These are phyloP conservation scores for Cricetomys ansorgei DNA, from an alignment of 2,113 vertebrate species.

Conservation along the genomic window DNA sequence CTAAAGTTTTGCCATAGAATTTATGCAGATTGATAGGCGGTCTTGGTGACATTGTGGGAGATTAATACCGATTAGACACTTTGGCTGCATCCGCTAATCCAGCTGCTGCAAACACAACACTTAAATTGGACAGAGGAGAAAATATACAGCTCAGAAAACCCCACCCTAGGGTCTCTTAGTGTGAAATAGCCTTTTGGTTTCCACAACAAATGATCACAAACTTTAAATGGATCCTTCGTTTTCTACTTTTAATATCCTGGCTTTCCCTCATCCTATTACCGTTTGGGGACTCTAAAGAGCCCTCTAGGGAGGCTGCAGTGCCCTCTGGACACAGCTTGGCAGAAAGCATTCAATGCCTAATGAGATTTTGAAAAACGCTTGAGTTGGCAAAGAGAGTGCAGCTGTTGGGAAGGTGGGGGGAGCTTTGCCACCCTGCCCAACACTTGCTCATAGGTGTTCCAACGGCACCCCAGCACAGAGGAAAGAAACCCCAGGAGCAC, in stretches of 20 bases:
- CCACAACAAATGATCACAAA: constrained; percentile 50
- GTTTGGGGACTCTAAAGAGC: constrained; percentile 27
- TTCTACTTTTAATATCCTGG: constrained; percentile 45
- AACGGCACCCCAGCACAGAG: rapidly evolving
- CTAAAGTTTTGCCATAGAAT: constrained; percentile 86
- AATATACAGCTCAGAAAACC: neutral
- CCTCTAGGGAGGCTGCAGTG: constrained; percentile 20
- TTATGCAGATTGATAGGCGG: constrained; percentile 84
- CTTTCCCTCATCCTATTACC: constrained; percentile 68
- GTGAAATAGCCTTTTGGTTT: constrained; percentile 45
- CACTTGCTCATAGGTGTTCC: neutral
- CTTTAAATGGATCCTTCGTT: constrained; percentile 53
- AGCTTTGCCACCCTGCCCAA: neutral
- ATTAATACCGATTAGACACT: constrained; percentile 81
- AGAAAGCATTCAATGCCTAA: constrained; percentile 69
- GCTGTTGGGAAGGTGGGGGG: neutral
- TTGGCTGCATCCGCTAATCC: constrained; percentile 69
- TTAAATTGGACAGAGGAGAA: constrained; percentile 44
- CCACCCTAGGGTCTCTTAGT: neutral
- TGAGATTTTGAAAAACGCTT: constrained; percentile 81
- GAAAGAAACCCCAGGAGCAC: constrained; percentile 52
- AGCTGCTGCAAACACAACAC: constrained; percentile 32
- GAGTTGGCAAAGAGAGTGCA: constrained; percentile 47
- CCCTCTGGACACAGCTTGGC: constrained; percentile 39
- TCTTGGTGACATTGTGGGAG: constrained; percentile 77